Conservation (phyloP, 1,140 invertebrate species). For the Leptinotarsa texana region DNA sequence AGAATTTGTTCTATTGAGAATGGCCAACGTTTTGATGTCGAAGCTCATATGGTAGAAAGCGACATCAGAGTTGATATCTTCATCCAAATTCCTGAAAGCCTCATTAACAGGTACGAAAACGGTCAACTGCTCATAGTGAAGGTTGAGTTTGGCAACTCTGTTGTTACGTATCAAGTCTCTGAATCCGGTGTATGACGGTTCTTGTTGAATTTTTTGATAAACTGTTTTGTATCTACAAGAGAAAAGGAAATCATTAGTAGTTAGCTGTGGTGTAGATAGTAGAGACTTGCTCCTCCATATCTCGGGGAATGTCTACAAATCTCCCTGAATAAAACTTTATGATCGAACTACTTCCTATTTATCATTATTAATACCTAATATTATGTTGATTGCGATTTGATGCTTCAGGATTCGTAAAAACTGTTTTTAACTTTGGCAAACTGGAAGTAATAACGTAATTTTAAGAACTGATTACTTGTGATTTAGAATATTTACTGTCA, state of each 20-base stretch:
- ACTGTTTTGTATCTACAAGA: conserved; percentile 25
- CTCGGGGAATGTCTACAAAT: too few species aligned
- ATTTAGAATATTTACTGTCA: too few species aligned
- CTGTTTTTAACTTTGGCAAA: too few species aligned
- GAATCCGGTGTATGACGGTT: conserved; percentile 29
- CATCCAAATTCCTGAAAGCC: conserved; percentile 68
- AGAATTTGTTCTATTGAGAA: conserved; percentile 61
- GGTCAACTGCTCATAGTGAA: conserved; percentile 69
- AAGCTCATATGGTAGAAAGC: conserved; percentile 67
- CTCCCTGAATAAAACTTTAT: too few species aligned
- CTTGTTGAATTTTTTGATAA: conserved; percentile 28
- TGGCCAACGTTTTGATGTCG: conserved; percentile 55
- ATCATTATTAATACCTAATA: too few species aligned
- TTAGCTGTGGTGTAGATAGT: too few species aligned
- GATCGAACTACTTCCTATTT: too few species aligned
- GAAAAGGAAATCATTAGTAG: not conserved
- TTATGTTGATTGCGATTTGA: too few species aligned
- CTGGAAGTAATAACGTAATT: too few species aligned
- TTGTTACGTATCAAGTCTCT: conserved; percentile 29
- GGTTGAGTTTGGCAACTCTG: conserved; percentile 51
- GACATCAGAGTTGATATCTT: conserved; percentile 55
- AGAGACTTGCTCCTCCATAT: too few species aligned
- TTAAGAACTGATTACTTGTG: too few species aligned
- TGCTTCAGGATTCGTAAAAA: too few species aligned
- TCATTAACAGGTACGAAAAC: conserved; percentile 76